phyloP scores from a whole-genome alignment of 2,888 invertebrate species.

The Leptogaster cylindrica region DNA sequence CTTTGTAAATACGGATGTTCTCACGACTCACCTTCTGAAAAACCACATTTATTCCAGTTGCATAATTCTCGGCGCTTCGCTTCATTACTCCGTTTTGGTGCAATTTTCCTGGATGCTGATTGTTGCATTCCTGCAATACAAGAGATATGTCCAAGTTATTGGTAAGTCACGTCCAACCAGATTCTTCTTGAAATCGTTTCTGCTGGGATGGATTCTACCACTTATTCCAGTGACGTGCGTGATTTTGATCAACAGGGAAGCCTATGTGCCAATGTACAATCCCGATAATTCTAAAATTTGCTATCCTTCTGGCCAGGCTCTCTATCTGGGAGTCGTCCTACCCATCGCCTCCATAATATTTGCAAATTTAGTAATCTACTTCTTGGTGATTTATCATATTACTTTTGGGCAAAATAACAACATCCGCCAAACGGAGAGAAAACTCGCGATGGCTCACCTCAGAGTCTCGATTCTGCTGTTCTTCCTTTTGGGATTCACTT shows the following conservation, averaged over 20 bases:
- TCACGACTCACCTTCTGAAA: constrained; percentile 54
- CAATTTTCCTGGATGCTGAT: constrained; percentile 78
- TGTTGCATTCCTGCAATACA: constrained; percentile 71
- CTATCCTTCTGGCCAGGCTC: constrained; percentile 65
- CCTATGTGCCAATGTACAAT: constrained; percentile 60
- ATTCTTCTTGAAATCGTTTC: constrained; percentile 69
- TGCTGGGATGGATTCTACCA: constrained; percentile 71
- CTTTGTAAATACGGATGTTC: constrained; percentile 55
- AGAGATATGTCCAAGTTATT: constrained; percentile 71
- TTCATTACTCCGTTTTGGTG: constrained; percentile 73
- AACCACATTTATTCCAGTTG: constrained; percentile 61
- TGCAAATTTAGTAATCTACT: constrained; percentile 65
- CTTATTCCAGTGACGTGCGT: constrained; percentile 64
- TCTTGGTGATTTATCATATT: constrained; percentile 65
- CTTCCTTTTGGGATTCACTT: constrained; percentile 68
- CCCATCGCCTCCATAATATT: constrained; percentile 65
- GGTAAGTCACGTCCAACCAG: constrained; percentile 66
- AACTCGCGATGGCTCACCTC: constrained; percentile 62
- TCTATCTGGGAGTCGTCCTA: constrained; percentile 64
- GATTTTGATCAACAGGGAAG: constrained; percentile 62
- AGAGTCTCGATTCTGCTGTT: constrained; percentile 67
- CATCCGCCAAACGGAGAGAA: constrained; percentile 57
- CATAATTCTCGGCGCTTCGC: constrained; percentile 66
- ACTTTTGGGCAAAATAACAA: constrained; percentile 64
- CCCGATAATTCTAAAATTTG: constrained; percentile 61